Percentiles rank a stretch among this genome's conserved stretches.
Evolutionary conservation across 2,797 vertebrate species (phyloP).

Genomic region (Anabacerthia variegaticeps): DNA sequence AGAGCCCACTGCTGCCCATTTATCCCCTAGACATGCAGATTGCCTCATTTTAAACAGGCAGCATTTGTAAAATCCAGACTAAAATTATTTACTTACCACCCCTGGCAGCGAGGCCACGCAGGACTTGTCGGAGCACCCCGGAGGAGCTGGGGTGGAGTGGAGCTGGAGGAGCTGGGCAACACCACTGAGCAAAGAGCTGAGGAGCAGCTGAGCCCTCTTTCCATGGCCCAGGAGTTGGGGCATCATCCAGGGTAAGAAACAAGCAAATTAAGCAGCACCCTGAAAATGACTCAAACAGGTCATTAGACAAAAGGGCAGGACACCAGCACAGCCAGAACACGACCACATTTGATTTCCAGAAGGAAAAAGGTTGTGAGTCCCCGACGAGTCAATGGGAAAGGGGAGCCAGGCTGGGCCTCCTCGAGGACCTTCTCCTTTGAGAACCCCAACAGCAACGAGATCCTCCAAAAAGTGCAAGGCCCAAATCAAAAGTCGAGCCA

Average conservation of each 20-base stretch:
- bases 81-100: constrained; percentile 43
- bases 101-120: not conserved
- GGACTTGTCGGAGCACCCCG: not conserved
- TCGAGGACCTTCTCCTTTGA: not conserved
- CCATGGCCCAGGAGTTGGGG: not conserved
- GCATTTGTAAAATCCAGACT: not conserved
- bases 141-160: not conserved
- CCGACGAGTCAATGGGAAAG: not conserved
- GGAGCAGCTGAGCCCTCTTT: not conserved
- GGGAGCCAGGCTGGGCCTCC: not conserved
- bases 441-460: not conserved
- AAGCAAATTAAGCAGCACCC: constrained; percentile 30
- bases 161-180: not conserved
- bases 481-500: constrained; percentile 15
- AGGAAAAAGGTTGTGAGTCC: not conserved
- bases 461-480: not conserved
- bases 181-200: not conserved
- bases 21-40: too few relatives aligned
- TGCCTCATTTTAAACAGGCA: not conserved
- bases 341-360: not conserved
- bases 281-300: constrained; percentile 9
- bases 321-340: not conserved
- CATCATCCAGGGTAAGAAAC: not conserved
- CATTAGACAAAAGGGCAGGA: not conserved
- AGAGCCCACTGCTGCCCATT: not conserved